A percentile compares a stretch with the other conserved stretches of the same genome.
Evolutionary conservation across 2,888 invertebrate species (phyloP).

Genomic region (Mechanitis mazaeus): DNA sequence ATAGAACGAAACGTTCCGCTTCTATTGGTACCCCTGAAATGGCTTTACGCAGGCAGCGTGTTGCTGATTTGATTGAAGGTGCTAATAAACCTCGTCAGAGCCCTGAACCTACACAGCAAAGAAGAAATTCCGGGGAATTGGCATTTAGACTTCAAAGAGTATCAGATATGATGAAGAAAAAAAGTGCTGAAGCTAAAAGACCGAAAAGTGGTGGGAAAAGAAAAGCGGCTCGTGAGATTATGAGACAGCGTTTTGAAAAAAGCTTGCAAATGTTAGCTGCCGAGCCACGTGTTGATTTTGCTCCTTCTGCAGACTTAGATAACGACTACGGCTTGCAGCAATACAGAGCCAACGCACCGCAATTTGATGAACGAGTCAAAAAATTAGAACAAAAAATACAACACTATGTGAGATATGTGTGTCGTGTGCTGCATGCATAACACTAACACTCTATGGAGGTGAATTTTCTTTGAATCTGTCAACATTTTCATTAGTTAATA

Average conservation of each 20-base stretch:
- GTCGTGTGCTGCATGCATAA: slow-evolving; percentile 42
- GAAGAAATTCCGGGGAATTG: slow-evolving; percentile 58
- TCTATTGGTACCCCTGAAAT: slow-evolving; percentile 55
- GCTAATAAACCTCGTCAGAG: slow-evolving; percentile 35
- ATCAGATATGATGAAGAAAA: slow-evolving; percentile 85
- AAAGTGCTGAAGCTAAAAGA: slow-evolving; percentile 65
- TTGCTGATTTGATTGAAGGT: slow-evolving; percentile 55
- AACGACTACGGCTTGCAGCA: slow-evolving; percentile 88
- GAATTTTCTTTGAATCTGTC: neutral
- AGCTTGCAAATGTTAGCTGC: slow-evolving; percentile 90
- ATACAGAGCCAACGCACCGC: slow-evolving; percentile 89
- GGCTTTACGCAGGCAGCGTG: slow-evolving; percentile 52
- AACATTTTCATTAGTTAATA: neutral
- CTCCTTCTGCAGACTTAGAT: slow-evolving; percentile 82
- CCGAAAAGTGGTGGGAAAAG: slow-evolving; percentile 49
- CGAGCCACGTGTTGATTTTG: slow-evolving; percentile 79
- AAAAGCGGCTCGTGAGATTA: slow-evolving; percentile 76
- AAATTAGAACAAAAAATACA: slow-evolving; percentile 78
- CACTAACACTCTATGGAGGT: slow-evolving; percentile 11
- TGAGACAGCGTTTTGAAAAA: slow-evolving; percentile 89
- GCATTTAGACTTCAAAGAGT: slow-evolving; percentile 82
- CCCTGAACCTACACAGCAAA: slow-evolving; percentile 34
- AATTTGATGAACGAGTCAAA: slow-evolving; percentile 90
- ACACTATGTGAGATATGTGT: slow-evolving; percentile 64
- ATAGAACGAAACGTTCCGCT: slow-evolving; percentile 44